Conservation (phyloP, 2,888 invertebrate species). For the Pristionchus maxplancki region DNA sequence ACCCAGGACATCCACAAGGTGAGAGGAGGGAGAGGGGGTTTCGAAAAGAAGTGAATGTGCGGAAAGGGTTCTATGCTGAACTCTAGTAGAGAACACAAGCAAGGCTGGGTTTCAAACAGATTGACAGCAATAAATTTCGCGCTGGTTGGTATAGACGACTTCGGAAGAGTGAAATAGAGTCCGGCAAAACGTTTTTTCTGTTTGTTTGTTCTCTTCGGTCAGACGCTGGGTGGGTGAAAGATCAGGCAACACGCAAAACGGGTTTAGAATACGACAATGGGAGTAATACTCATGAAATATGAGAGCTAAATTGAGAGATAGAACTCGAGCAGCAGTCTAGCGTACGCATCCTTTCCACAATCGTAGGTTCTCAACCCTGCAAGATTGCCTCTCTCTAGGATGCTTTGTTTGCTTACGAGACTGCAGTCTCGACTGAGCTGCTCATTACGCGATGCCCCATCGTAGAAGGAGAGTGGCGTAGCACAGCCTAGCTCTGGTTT, state of each 20-base stretch:
- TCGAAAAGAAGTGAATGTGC: no score
- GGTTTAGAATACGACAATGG: background rate
- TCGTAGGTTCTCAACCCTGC: background rate
- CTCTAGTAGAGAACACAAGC: no score
- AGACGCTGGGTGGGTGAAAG: background rate
- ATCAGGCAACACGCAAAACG: background rate
- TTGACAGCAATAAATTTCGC: no score
- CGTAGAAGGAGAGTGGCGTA: no score
- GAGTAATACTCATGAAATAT: background rate
- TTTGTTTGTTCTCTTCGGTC: no score
- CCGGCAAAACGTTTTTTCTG: no score
- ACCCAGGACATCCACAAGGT: conserved; percentile 84
- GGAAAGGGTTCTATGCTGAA: no score
- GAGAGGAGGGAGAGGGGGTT: no score
- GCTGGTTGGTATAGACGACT: no score
- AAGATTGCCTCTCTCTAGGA: background rate
- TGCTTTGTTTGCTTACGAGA: background rate
- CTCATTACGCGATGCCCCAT: background rate
- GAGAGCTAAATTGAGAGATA: background rate
- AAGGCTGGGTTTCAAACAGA: no score
- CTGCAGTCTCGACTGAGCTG: background rate
- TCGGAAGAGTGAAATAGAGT: no score
- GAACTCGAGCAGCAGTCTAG: background rate
- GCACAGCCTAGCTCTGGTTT: no score
- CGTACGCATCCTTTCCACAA: background rate